phyloP scores from a whole-genome alignment of 2,113 vertebrate genomes.

The Ifrita kowaldi region DNA sequence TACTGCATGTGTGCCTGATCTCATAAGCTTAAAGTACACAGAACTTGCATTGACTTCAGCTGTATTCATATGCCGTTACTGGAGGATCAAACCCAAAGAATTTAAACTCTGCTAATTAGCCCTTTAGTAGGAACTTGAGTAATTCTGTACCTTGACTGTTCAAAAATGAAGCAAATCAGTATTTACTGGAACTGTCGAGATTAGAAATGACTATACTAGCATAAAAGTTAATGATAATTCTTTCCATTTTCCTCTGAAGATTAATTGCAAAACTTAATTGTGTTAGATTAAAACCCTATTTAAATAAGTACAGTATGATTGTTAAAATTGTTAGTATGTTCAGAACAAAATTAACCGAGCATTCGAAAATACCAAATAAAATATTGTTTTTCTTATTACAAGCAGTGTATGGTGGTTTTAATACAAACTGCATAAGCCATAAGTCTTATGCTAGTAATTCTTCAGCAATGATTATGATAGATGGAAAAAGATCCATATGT shows the following conservation, averaged over 20 bases:
- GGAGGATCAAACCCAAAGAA: slow-evolving; percentile 50
- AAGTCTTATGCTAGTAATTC: not conserved
- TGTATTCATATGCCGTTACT: not conserved
- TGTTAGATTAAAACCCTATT: slow-evolving; percentile 73
- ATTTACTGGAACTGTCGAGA: slow-evolving; percentile 55
- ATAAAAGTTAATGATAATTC: slow-evolving; percentile 70
- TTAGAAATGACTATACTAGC: slow-evolving; percentile 64
- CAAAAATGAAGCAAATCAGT: slow-evolving; percentile 66
- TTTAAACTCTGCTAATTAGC: slow-evolving; percentile 65
- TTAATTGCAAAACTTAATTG: slow-evolving; percentile 75
- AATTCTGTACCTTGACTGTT: slow-evolving; percentile 62
- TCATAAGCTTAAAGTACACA: slow-evolving; percentile 43
- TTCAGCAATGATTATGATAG: not conserved
- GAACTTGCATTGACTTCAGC: slow-evolving; percentile 45
- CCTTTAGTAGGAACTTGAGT: slow-evolving; percentile 56
- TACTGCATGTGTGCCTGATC: slow-evolving; percentile 33
- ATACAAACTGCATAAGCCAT: not conserved
- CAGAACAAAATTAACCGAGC: slow-evolving; percentile 65
- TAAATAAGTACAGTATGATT: slow-evolving; percentile 70
- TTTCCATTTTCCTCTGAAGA: slow-evolving; percentile 65
- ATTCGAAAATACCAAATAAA: slow-evolving; percentile 46
- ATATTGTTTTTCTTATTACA: slow-evolving; percentile 40
- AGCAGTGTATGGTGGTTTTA: not conserved
- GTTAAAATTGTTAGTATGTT: slow-evolving; percentile 65
- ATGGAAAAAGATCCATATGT: not conserved